phyloP scores from a whole-genome alignment of 2,797 vertebrate genomes.

The Eospalax fontanierii region DNA sequence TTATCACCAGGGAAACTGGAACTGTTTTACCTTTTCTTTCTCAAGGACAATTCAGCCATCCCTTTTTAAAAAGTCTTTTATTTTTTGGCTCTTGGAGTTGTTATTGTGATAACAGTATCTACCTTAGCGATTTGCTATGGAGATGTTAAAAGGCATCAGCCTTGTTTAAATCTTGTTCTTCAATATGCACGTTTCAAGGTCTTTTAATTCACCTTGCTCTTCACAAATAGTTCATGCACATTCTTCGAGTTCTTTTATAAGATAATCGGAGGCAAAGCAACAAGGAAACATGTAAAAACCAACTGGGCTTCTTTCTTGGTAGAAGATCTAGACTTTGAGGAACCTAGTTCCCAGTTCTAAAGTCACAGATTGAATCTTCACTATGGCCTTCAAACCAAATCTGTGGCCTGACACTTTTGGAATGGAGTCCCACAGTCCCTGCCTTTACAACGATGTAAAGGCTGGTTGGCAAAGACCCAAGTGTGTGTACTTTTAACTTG shows the following conservation, averaged over 20 bases:
- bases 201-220: neutral
- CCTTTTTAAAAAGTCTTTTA: neutral
- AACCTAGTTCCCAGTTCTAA: neutral
- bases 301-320: neutral
- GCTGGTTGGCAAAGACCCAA: neutral
- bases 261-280: neutral
- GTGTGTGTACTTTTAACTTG: neutral
- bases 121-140: neutral
- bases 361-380: neutral
- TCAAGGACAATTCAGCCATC: neutral
- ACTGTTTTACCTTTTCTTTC: conserved; percentile 54
- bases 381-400: neutral
- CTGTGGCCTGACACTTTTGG: neutral
- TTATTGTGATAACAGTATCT: neutral
- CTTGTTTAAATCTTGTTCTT: conserved; percentile 31
- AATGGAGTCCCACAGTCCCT: rapidly evolving
- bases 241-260: conserved; percentile 14
- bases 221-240: neutral
- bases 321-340: conserved; percentile 7
- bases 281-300: neutral
- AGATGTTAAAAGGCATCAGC: conserved; percentile 22
- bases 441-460: neutral
- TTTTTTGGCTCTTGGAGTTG: neutral
- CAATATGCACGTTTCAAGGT: neutral
- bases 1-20: neutral